phyloP scores from a whole-genome alignment of 1,140 invertebrate species.

The Sinonovacula constricta region DNA sequence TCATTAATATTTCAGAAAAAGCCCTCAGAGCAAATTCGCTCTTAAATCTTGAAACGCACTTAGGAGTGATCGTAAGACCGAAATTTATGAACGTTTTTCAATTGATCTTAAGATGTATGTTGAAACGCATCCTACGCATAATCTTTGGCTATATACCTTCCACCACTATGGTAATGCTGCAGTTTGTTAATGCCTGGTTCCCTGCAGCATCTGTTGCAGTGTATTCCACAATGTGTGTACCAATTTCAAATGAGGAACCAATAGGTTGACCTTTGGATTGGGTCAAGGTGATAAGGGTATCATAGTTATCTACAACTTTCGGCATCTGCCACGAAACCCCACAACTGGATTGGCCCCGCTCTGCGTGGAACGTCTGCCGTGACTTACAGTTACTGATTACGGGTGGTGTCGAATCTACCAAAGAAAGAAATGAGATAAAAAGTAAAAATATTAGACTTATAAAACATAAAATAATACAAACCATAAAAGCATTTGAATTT shows the following conservation, averaged over 20 bases:
- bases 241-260: background rate
- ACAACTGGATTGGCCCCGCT: background rate
- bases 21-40: too few species aligned
- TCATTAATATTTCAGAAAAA: too few species aligned
- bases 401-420: background rate
- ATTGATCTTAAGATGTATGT: too few species aligned
- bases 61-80: too few species aligned
- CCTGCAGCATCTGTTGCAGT: background rate
- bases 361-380: background rate
- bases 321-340: background rate
- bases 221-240: background rate
- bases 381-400: background rate
- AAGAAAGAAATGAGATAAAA: too few species aligned
- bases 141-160: background rate
- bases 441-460: too few species aligned
- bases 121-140: too few species aligned
- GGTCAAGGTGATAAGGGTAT: background rate
- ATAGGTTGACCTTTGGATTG: too few species aligned
- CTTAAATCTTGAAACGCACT: too few species aligned
- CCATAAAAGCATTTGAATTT: too few species aligned
- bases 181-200: background rate
- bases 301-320: background rate
- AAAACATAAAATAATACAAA: too few species aligned
- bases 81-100: too few species aligned
- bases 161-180: background rate